Evolutionary conservation across 2,797 vertebrate species (phyloP).

Genomic region (Tiaroga cobitis): DNA sequence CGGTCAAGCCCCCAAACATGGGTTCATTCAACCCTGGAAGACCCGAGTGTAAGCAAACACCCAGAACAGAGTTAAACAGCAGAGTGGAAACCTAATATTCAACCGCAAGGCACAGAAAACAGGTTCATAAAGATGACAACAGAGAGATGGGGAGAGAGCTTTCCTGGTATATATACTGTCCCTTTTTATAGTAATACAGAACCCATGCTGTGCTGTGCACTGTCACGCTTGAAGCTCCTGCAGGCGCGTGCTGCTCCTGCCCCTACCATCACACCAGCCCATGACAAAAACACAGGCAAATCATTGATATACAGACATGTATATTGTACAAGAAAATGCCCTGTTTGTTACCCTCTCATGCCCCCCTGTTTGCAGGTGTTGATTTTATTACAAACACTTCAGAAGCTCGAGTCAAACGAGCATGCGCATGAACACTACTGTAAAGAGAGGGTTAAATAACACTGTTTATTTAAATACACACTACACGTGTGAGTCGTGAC

Average conservation of each 20-base stretch:
- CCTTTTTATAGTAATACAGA: slow-evolving; percentile 16
- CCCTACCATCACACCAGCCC: neutral
- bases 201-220: neutral
- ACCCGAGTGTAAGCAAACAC: neutral
- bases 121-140: neutral
- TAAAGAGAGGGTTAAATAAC: neutral
- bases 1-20: neutral
- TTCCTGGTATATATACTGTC: slow-evolving; percentile 9
- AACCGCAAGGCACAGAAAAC: neutral
- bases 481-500: slow-evolving; percentile 32
- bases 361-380: neutral
- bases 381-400: neutral
- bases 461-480: neutral
- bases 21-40: neutral
- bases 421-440: neutral
- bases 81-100: neutral
- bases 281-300: neutral
- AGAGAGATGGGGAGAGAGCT: neutral
- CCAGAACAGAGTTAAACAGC: neutral
- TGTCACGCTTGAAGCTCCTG: neutral
- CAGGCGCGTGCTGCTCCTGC: neutral
- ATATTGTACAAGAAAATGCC: neutral
- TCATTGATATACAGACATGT: neutral
- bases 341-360: neutral
- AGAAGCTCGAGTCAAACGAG: neutral